Evolutionary conservation across 2,113 vertebrate species (phyloP).

Genomic region (Glaucidium brasilianum): DNA sequence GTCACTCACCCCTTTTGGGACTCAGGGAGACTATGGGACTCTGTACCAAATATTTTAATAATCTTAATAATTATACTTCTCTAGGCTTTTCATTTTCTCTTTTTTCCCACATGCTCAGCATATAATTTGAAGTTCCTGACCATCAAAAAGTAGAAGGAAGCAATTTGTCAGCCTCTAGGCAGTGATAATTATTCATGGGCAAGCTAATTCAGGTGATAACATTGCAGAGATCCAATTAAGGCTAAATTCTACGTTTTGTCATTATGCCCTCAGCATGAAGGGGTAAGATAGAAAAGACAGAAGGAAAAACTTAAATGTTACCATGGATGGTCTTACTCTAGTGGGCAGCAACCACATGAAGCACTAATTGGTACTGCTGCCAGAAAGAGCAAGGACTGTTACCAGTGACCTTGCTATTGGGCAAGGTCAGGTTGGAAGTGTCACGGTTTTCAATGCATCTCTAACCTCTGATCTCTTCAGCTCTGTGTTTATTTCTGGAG

Average conservation of each 20-base stretch:
- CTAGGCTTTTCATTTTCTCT: not conserved
- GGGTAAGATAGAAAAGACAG: not conserved
- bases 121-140: slow-evolving; percentile 31
- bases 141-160: slow-evolving; percentile 26
- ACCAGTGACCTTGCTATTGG: not conserved
- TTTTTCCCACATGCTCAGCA: not conserved
- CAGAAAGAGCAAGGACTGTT: not conserved
- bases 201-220: slow-evolving; percentile 63
- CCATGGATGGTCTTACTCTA: not conserved
- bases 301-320: not conserved
- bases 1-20: not conserved
- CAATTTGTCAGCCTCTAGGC: slow-evolving; percentile 58
- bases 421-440: not conserved
- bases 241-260: slow-evolving; percentile 47
- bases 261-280: slow-evolving; percentile 7
- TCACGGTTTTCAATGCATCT: not conserved
- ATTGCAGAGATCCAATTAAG: slow-evolving; percentile 65
- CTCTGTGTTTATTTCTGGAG: not conserved
- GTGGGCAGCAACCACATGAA: not conserved
- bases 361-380: not conserved
- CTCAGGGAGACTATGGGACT: not conserved
- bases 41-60: not conserved
- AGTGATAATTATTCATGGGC: slow-evolving; percentile 53
- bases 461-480: not conserved
- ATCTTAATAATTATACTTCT: not conserved